These are phyloP conservation scores for Steinernema khuongi DNA, from an alignment of 1,140 invertebrate genomes.

Conservation along the genomic window DNA sequence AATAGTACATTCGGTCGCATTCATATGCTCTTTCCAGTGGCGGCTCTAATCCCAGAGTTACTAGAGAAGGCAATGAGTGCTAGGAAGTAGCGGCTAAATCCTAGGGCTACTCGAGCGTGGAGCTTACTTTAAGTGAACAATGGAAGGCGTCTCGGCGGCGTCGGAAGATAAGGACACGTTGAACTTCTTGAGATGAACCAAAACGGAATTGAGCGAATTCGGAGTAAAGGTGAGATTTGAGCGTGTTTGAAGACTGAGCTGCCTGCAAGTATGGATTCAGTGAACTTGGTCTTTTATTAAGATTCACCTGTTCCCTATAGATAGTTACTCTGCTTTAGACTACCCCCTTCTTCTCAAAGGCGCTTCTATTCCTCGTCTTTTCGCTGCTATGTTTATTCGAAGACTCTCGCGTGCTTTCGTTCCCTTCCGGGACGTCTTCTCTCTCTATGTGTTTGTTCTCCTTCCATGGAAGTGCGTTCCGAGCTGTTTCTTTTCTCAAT, in stretches of 20 bases:
- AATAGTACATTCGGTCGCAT: too few species aligned
- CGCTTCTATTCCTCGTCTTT: slow-evolving; percentile 23
- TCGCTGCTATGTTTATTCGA: slow-evolving; percentile 18
- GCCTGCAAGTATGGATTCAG: slow-evolving; percentile 15
- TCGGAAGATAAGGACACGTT: background rate
- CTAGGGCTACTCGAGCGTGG: too few species aligned
- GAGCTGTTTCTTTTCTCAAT: too few species aligned
- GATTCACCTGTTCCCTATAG: slow-evolving; percentile 11
- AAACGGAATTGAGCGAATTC: slow-evolving; percentile 28
- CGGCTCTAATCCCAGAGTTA: too few species aligned
- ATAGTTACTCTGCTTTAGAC: background rate
- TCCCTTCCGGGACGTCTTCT: too few species aligned
- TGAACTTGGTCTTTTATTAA: too few species aligned
- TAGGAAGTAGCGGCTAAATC: too few species aligned
- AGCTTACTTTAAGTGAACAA: background rate
- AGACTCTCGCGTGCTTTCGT: background rate
- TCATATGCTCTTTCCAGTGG: too few species aligned
- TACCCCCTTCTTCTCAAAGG: too few species aligned
- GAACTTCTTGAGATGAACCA: slow-evolving; percentile 29
- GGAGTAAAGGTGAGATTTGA: slow-evolving; percentile 28
- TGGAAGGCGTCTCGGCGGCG: background rate
- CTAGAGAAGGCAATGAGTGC: too few species aligned
- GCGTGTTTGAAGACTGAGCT: slow-evolving; percentile 30
- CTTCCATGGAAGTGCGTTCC: too few species aligned
- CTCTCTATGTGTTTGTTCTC: too few species aligned